Conservation (phyloP, 1,140 invertebrate species). For the Contarinia nasturtii region DNA sequence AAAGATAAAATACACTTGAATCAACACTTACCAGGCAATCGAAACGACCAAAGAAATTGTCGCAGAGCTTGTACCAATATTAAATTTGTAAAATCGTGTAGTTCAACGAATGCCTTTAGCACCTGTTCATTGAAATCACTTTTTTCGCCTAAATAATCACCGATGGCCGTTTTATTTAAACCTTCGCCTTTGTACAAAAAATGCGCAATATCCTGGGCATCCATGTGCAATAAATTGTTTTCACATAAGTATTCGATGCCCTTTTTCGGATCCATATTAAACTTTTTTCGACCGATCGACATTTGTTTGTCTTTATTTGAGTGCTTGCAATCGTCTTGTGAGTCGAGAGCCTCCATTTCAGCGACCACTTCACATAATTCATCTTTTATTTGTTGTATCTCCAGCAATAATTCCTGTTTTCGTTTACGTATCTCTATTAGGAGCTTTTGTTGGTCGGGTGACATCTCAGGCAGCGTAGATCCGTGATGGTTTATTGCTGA, state of each 20-base stretch:
- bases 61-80: constrained; percentile 97
- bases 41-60: constrained; percentile 97
- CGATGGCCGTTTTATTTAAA: constrained; percentile 97
- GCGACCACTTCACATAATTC: constrained; percentile 82
- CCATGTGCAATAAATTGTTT: constrained; percentile 72
- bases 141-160: constrained; percentile 89
- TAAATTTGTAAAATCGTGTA: constrained; percentile 93
- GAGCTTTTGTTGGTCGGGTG: too few relatives aligned
- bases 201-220: constrained; percentile 83
- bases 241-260: constrained; percentile 96
- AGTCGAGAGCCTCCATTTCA: constrained; percentile 86
- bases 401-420: too few relatives aligned
- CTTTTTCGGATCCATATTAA: constrained; percentile 99
- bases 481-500: too few relatives aligned
- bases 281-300: constrained; percentile 95
- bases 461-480: too few relatives aligned
- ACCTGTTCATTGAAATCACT: constrained; percentile 92
- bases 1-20: too few relatives aligned
- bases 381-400: constrained; percentile 78
- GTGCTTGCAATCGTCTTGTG: constrained; percentile 70
- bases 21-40: too few relatives aligned
- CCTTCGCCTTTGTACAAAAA: constrained; percentile 93
- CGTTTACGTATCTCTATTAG: too few relatives aligned
- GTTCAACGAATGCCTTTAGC: constrained; percentile 81
- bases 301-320: constrained; percentile 90